Evolutionary conservation across 2,888 invertebrate genomes (phyloP).

Genomic region (Phaedon cochleariae): DNA sequence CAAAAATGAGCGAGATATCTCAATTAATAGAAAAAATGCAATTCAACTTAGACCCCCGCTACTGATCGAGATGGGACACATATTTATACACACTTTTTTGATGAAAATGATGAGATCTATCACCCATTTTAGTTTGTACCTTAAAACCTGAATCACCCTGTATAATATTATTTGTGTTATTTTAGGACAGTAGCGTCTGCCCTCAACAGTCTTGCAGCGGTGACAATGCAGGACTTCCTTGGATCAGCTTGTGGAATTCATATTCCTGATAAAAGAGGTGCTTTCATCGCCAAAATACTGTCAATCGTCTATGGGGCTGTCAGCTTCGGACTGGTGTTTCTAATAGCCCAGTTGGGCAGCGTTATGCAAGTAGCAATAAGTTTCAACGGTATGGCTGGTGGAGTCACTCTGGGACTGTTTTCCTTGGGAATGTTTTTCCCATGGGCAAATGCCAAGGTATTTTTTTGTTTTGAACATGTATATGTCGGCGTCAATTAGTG

Average conservation of each 20-base stretch:
- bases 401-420: conserved; percentile 87
- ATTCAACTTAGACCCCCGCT: too few relatives aligned
- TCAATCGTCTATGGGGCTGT: conserved; percentile 74
- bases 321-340: conserved; percentile 76
- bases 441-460: conserved; percentile 82
- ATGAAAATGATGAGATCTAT: too few relatives aligned
- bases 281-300: conserved; percentile 74
- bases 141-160: not conserved
- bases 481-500: too few relatives aligned
- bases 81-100: too few relatives aligned
- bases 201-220: conserved; percentile 90
- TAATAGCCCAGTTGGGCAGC: conserved; percentile 86
- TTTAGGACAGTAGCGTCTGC: conserved; percentile 95
- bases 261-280: conserved; percentile 79
- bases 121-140: too few relatives aligned
- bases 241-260: conserved; percentile 75
- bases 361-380: conserved; percentile 89
- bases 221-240: conserved; percentile 88
- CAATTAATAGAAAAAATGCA: too few relatives aligned
- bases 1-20: too few relatives aligned
- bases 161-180: not conserved
- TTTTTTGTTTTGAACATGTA: conserved; percentile 33
- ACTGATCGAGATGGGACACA: too few relatives aligned
- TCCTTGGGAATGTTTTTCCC: conserved; percentile 90
- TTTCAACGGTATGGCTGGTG: conserved; percentile 89